A percentile compares a stretch with the other conserved stretches of the same genome.
phyloP scores from a whole-genome alignment of 2,797 vertebrate species.

The Bovichtus diacanthus region DNA sequence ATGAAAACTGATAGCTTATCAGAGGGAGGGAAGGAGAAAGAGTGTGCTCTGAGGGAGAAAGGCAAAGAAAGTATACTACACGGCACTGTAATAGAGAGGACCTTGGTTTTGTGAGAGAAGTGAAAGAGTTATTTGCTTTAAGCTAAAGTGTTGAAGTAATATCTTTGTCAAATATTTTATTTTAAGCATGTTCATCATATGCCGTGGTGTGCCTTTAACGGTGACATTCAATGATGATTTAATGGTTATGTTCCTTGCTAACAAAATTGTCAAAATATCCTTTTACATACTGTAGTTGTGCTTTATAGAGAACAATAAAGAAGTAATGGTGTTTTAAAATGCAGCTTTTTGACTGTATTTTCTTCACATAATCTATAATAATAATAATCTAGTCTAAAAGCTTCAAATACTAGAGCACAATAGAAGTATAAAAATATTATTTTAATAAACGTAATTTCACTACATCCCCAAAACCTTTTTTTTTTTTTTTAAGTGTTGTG shows the following conservation, averaged over 20 bases:
- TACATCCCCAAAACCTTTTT: constrained; percentile 46
- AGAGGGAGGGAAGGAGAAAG: constrained; percentile 75
- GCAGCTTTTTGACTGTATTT: constrained; percentile 15
- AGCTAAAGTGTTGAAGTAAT: constrained; percentile 40
- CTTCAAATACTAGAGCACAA: constrained; percentile 3
- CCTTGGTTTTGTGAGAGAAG: constrained; percentile 60
- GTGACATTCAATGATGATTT: neutral
- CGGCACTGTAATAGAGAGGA: constrained; percentile 55
- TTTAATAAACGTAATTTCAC: constrained; percentile 63
- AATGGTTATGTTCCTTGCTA: neutral
- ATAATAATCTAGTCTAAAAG: constrained; percentile 35
- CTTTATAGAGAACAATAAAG: constrained; percentile 9
- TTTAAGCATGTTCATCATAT: neutral
- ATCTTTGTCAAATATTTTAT: constrained; percentile 58
- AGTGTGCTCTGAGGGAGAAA: constrained; percentile 63
- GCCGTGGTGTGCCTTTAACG: constrained; percentile 9
- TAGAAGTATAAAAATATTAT: constrained; percentile 44
- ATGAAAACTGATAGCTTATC: constrained; percentile 92
- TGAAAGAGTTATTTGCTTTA: constrained; percentile 57
- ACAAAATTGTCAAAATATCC: neutral
- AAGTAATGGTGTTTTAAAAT: constrained; percentile 13
- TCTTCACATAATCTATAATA: constrained; percentile 42
- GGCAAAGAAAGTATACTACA: constrained; percentile 41
- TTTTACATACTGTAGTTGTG: constrained; percentile 5
- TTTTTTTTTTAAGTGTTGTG: constrained; percentile 68